Conservation (phyloP, 2,797 vertebrate genomes). For the Manis javanica region DNA sequence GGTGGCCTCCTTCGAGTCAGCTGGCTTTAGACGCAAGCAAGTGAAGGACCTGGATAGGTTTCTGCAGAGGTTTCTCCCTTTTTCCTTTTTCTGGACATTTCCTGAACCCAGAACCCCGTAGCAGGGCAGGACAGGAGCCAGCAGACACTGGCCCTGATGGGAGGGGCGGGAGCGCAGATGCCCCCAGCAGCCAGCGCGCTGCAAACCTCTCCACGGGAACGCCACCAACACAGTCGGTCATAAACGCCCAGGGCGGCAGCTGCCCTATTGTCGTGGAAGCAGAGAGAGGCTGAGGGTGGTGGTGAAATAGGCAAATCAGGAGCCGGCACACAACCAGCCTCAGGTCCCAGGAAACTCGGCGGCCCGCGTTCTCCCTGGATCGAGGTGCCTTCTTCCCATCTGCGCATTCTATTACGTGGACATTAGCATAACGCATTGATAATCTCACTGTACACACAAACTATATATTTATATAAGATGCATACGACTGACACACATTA, state of each 20-base stretch:
- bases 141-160: fast-evolving
- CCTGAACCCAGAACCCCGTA: neutral
- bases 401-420: fast-evolving
- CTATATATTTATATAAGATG: too few species aligned
- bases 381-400: neutral
- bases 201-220: neutral
- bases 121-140: neutral
- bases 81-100: neutral
- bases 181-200: fast-evolving
- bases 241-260: fast-evolving
- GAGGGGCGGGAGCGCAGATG: fast-evolving
- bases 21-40: neutral
- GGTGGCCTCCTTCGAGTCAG: neutral
- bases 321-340: neutral
- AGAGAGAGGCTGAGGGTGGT: neutral
- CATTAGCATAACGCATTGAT: fast-evolving
- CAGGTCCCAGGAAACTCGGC: neutral
- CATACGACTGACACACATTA: fast-evolving
- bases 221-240: fast-evolving
- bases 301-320: neutral
- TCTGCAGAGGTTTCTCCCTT: fast-evolving
- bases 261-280: neutral
- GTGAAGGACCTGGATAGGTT: neutral
- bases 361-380: fast-evolving
- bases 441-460: neutral